phyloP scores from a whole-genome alignment of 2,113 vertebrate species.

The Salminus brasiliensis region DNA sequence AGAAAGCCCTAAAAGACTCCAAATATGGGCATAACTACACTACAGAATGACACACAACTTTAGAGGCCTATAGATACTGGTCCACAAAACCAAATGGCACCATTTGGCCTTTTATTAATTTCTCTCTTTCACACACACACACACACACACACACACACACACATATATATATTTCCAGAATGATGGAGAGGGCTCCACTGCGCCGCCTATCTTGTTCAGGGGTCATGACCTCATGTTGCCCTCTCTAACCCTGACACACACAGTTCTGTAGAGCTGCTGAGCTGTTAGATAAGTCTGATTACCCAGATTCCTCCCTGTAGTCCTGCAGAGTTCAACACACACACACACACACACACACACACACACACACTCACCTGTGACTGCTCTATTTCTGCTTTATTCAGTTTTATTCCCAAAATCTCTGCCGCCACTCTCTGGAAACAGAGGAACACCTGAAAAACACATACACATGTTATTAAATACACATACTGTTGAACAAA shows the following conservation, averaged over 20 bases:
- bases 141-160: neutral
- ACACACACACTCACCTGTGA: conserved; percentile 85
- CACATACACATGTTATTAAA: neutral
- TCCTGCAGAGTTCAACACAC: neutral
- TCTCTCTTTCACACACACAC: conserved; percentile 66
- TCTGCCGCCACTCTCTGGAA: conserved; percentile 98
- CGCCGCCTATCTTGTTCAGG: conserved; percentile 75
- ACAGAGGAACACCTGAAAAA: conserved; percentile 91
- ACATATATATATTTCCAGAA: conserved; percentile 67
- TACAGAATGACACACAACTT: too few relatives aligned
- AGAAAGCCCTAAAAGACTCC: too few relatives aligned
- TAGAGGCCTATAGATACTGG: too few relatives aligned
- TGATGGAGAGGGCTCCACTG: conserved; percentile 76
- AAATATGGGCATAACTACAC: too few relatives aligned
- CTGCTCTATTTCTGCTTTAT: conserved; percentile 98
- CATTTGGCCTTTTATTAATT: conserved; percentile 69
- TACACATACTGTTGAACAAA: too few relatives aligned
- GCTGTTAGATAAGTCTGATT: conserved; percentile 19
- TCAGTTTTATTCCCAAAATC: conserved; percentile 95
- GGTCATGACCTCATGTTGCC: conserved; percentile 70
- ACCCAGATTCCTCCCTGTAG: conserved; percentile 14
- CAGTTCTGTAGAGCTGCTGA: neutral
- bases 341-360: neutral
- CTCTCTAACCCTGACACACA: conserved; percentile 65
- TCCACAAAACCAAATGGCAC: conserved; percentile 38